Base-by-base conservation (phyloP, 92 coral and sea anemone species). In the Blastomussa wellsi region DNA sequence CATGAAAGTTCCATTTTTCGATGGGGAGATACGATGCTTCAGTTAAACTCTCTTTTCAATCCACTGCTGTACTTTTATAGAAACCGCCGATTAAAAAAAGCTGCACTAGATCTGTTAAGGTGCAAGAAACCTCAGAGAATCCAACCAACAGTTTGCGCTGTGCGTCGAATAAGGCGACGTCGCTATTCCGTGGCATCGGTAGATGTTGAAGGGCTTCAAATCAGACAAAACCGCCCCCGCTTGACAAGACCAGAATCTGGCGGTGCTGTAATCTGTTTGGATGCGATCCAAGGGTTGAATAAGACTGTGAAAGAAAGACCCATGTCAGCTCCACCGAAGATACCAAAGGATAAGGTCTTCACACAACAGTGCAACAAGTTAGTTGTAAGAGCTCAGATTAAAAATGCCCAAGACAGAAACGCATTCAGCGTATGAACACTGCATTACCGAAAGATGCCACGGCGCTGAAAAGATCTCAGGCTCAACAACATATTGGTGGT, bases 21-120 rank as follows among this genome's bases (percentile, higher is more conserved):
- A 19, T 41, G 38, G 60, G 37, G 62, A 19, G 55, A 65, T 12
- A 67, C 59, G 29, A 26, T 80, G 6, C 20, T 48, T 29, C 59
- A 65, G 26, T 66, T 80, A 80, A 80, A 80, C n/a, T 79, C 74
- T 28, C n/a, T 79, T 1, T 33, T 24, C 14, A 79, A 66, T 13
- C 84, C 84, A 1, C 36, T 79, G 12, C 37, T 79, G 26, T 80
- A 67, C 44, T 66, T 42, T n/a, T 80, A 66, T 51, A 47, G 65
- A 49, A 49, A 80, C 42, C 44, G 64, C 60, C 17, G 9, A 12
- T 31, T 41, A 17, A 67, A 47, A 35, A 80, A 42, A 20, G 76
- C 84, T 20, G 44, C 70, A 20, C 24, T 67, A 47, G 76, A 32
- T 31, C 36, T 80, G 28, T 69, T 80, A 33, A 28, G 84, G 66